phyloP scores from a whole-genome alignment of 2,888 invertebrate species.

The Drosophila borborema region DNA sequence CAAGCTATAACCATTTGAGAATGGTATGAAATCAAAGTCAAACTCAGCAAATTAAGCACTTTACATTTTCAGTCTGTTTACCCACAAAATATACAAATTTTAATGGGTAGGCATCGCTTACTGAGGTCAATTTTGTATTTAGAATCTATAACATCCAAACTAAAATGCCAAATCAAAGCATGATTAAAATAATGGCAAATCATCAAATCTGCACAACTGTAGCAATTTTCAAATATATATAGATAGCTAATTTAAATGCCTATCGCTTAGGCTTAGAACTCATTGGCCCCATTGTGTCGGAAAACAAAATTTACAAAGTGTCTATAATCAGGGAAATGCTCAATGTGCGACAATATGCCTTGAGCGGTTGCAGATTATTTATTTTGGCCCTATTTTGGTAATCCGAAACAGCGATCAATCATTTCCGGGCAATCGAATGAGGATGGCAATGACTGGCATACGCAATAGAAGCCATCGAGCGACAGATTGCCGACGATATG shows the following conservation, averaged over 20 bases:
- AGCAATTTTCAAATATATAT: neutral
- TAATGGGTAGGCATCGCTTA: neutral
- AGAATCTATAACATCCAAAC: neutral
- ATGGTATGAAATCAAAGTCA: neutral
- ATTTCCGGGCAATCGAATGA: conserved; percentile 75
- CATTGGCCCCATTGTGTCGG: conserved; percentile 33
- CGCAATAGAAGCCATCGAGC: conserved; percentile 2
- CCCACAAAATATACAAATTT: neutral
- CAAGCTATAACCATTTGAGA: neutral
- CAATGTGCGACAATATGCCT: conserved; percentile 46
- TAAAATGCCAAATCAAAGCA: neutral
- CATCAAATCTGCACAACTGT: neutral
- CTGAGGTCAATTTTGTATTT: neutral
- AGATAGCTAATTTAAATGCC: neutral
- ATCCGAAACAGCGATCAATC: conserved; percentile 61
- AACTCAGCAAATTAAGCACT: neutral
- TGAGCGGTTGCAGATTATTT: conserved; percentile 55
- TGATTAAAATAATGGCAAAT: neutral
- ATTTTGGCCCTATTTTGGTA: conserved; percentile 48
- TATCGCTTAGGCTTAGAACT: conserved; percentile 55
- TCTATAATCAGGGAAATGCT: conserved; percentile 36
- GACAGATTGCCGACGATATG: neutral
- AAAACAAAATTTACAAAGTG: conserved; percentile 10
- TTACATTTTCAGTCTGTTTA: neutral
- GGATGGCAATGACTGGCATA: conserved; percentile 42